Evolutionary conservation across 2,888 invertebrate genomes (phyloP), one percentile per base, ranked within the genome.

Genomic region (Flabesymbios commensalis): DNA sequence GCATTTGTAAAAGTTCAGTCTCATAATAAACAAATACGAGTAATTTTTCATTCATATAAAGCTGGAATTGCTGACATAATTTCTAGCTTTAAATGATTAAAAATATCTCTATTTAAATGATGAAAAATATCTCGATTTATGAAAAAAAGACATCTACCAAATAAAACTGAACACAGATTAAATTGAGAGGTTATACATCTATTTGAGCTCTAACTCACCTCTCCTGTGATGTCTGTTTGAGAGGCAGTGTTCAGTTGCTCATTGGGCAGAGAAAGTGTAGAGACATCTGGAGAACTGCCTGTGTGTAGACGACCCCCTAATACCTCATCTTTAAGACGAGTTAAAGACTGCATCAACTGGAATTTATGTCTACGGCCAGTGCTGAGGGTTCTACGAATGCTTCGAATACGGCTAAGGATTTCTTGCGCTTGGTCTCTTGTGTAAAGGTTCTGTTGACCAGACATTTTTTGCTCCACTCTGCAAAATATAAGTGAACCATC

Each of bases 381-480:
- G 5, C 90, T 90, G 36, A 96, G 85, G 0, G 93, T 94, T 78
- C 92, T 91, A 83, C 95, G 94, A 71, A 96, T 93, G 83, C 94
- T 93, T 69, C 91, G 88, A 74, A 97, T 87, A 83, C 96, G 94
- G 56, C 91, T 90, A 87, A 94, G 90, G 63, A 97, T 95, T n/a
- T 94, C 94, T 83, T 95, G 93, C 17, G 95, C 96, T 84, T 97
- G 94, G 41, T 90, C 90, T 73, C 94, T 90, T 81, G 92, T 94
- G 83, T 95, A 96, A 79, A 92, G 92, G 49, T 92, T 91, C 54
- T 89, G 88, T 81, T 92, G 90, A 26, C 90, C 28, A 17, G 36
- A 31, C 75, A 96, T 85, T 84, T 93, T 93, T 84, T 92, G 90
- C 81, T 93, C 93, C 70, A 94, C 93, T 81, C 93, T 93, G 85